phyloP scores from a whole-genome alignment of 2,888 invertebrate species.

The Pandemis corylana region DNA sequence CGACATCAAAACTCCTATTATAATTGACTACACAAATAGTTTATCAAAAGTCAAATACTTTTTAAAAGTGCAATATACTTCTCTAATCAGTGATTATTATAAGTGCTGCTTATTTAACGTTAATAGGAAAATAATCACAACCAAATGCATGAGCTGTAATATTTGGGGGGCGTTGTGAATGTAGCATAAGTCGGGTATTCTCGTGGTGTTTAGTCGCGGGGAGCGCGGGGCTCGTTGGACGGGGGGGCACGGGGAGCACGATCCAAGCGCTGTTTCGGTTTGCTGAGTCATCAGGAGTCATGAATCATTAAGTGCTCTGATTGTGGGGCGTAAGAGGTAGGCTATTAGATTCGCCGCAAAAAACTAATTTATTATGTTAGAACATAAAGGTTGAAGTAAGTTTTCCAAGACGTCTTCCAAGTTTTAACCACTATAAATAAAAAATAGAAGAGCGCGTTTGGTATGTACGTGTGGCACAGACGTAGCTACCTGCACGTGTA shows the following conservation, averaged over 20 bases:
- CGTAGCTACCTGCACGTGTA: too few species aligned
- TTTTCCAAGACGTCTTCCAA: neutral
- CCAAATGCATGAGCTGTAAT: slow-evolving; percentile 65
- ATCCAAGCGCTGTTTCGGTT: slow-evolving; percentile 15
- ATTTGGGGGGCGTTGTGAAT: neutral
- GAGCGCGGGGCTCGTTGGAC: slow-evolving; percentile 21
- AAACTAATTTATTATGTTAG: too few species aligned
- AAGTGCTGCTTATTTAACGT: slow-evolving; percentile 53
- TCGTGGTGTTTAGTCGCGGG: slow-evolving; percentile 26
- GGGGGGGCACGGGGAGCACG: slow-evolving; percentile 13
- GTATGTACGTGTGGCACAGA: too few species aligned
- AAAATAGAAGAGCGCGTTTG: too few species aligned
- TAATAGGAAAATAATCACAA: slow-evolving; percentile 73
- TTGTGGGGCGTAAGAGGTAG: slow-evolving; percentile 7
- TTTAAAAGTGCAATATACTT: slow-evolving; percentile 42
- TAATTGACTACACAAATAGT: slow-evolving; percentile 64
- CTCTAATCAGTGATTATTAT: slow-evolving; percentile 35
- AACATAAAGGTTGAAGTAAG: neutral
- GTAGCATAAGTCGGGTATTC: slow-evolving; percentile 25
- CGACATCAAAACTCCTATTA: slow-evolving; percentile 60
- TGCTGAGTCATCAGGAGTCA: slow-evolving; percentile 42
- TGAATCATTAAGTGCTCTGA: slow-evolving; percentile 35
- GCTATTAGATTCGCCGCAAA: neutral
- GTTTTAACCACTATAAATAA: neutral
- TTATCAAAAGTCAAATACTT: slow-evolving; percentile 58